A percentile compares a stretch with the other conserved stretches of the same genome.
phyloP scores from a whole-genome alignment of 2,888 invertebrate species.

The Hipparchia semele region DNA sequence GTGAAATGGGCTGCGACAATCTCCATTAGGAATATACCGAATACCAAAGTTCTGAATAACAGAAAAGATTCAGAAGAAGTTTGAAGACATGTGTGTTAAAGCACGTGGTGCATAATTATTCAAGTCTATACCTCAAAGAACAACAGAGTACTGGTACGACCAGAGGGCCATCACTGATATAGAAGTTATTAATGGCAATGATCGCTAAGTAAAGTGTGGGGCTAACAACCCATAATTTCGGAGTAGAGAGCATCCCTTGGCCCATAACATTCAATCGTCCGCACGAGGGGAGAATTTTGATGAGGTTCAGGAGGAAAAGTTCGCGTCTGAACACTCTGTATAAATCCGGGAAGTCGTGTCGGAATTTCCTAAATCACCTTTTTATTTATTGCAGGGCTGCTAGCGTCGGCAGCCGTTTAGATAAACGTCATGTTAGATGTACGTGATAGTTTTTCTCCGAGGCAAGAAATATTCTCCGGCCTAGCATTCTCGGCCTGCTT shows the following conservation, averaged over 20 bases:
- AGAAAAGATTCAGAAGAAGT: too few relatives aligned
- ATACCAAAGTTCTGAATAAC: too few relatives aligned
- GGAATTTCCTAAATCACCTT: slow-evolving; percentile 79
- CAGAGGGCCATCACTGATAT: slow-evolving; percentile 9
- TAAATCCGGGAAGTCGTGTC: slow-evolving; percentile 79
- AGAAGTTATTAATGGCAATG: slow-evolving; percentile 31
- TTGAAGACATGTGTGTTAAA: too few relatives aligned
- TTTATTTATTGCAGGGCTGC: slow-evolving; percentile 76
- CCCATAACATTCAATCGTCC: slow-evolving; percentile 81
- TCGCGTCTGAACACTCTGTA: slow-evolving; percentile 75
- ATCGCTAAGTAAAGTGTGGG: slow-evolving; percentile 39
- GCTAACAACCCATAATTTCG: slow-evolving; percentile 72
- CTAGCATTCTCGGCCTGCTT: slow-evolving; percentile 1
- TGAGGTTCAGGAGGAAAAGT: slow-evolving; percentile 74
- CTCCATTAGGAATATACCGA: too few relatives aligned
- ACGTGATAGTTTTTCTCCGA: slow-evolving; percentile 36
- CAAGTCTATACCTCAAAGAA: neutral
- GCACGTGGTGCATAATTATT: neutral
- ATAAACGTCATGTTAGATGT: slow-evolving; percentile 62
- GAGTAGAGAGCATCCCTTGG: slow-evolving; percentile 74
- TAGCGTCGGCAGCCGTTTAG: slow-evolving; percentile 69
- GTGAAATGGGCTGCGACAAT: too few relatives aligned
- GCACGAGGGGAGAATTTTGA: slow-evolving; percentile 78
- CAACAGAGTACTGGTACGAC: too few relatives aligned
- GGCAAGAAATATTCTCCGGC: slow-evolving; percentile 14